A percentile compares a stretch with the other conserved stretches of the same genome.
Conservation (phyloP, 2,888 invertebrate genomes). For the Lepidochrysops patricia region DNA sequence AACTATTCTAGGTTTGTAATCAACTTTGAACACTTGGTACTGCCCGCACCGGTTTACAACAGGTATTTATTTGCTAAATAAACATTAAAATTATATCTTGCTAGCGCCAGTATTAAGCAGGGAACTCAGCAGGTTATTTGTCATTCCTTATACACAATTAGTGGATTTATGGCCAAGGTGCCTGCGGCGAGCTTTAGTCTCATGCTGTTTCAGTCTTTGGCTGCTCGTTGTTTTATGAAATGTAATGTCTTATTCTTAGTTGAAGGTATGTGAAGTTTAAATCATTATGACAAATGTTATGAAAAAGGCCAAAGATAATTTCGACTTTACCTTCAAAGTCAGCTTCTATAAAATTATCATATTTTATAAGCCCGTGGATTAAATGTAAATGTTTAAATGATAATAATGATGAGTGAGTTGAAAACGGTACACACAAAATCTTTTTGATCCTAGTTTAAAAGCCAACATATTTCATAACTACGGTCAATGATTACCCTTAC, state of each 20-base stretch:
- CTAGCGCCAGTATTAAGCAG: constrained; percentile 2
- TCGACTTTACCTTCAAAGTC: too few relatives aligned
- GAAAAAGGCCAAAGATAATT: neutral
- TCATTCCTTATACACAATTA: constrained; percentile 5
- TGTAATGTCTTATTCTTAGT: neutral
- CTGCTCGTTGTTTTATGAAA: neutral
- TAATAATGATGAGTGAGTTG: too few relatives aligned
- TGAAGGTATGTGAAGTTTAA: neutral
- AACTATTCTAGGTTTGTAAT: neutral
- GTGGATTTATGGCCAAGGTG: constrained; percentile 1
- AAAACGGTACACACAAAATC: too few relatives aligned
- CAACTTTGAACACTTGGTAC: neutral
- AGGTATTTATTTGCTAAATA: constrained; percentile 1
- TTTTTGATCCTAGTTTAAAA: too few relatives aligned
- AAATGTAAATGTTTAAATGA: too few relatives aligned
- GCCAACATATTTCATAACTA: too few relatives aligned
- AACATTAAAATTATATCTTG: constrained; percentile 1
- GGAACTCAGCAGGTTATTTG: constrained; percentile 3
- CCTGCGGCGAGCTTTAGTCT: neutral
- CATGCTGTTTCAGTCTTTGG: neutral
- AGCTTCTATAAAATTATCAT: too few relatives aligned
- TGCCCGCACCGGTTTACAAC: neutral
- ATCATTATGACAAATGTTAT: neutral
- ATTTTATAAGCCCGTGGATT: too few relatives aligned
- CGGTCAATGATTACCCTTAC: too few relatives aligned